Base-by-base conservation (phyloP, 2,888 invertebrate genomes). In the Hirtodrosophila histrioides region DNA sequence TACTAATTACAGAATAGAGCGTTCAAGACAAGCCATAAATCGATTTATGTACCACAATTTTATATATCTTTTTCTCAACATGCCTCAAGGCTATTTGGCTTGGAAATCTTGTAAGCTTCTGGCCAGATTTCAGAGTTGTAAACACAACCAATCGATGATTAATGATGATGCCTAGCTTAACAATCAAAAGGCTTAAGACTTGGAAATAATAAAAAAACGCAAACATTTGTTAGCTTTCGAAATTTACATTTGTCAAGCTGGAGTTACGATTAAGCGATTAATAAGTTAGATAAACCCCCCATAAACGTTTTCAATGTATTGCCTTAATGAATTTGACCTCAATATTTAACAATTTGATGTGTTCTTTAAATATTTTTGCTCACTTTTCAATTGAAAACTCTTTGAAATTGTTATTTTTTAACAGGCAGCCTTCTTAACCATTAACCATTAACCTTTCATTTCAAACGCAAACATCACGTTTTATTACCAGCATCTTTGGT, bases 41-140 rank as follows among this genome's bases (percentile, higher is more conserved):
- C 86, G 83, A 76, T 79, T 79, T 71, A 43, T 27, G 64, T 55
- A 35, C 24, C 29, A 41, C 12, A 45, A 11, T 31, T 31, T 31
- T 31, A 31, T 31, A 3, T 31, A 6, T 31, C 7, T 9, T 31
- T 31, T 31, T 7, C 9, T 9, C 9, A 31, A 31, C 31, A 31
- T 8, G 31, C 72, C 62, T 17, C 85, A 77, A 75, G 82, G 85
- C 82, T 68, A 48, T 58, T 57, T 54, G 63, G 53, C 49, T 65
- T 43, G 49, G 24, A 64, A 71, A 55, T 39, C 58, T 54, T 31
- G 9, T 48, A 53, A 31, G 71, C 50, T 70, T 49, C 72, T 56
- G 54, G 46, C 24, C 62, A 72, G 49, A 45, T 31, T 43, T 12
- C 1, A 17, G 17, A 17, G 17, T 17, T 17, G 17, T 17, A 17